Evolutionary conservation across 2,888 invertebrate genomes (phyloP), one percentile per base, ranked within the genome.

Genomic region (Nemotelus nigrinus): DNA sequence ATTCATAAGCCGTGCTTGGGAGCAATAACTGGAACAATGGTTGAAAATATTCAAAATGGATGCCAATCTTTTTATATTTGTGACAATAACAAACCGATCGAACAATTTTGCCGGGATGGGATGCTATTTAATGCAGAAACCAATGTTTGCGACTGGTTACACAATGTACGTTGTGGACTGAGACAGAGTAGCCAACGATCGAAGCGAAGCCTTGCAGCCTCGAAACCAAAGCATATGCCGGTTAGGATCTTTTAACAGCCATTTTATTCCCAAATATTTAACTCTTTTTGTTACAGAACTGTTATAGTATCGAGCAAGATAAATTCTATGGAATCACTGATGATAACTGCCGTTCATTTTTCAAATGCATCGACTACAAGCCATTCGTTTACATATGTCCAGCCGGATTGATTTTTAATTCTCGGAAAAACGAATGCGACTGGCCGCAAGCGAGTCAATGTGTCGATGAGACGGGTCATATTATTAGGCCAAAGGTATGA

Each of bases 311-410:
- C 10, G 3, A 41, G n/a, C 53, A 55, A 43, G 39, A 60, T 41
- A 60, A 25, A 50, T 74, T 74, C 50, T 74, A 48, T 48, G 74
- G 74, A 10, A 60, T 60, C 48, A 39, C 48, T 0, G n/a, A 48
- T 2, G 58, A 44, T 0, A 48, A 78, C 39, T 81, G 81, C 60
- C 63, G 68, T 8, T 79, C 80, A 6, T 86, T 81, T 58, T 65
- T 78, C 6, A 80, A 80, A 25, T 81, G 81, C 45, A 64, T 79
- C 1, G 67, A 77, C 68, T 77, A 78, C 5, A 60, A 53, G 8
- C 78, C 79, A 0, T 72, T 75, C 47, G 63, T 57, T 1, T 10
- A 80, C 2, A 65, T 72, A 2, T 81, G 81, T 71, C 80, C 80
- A 41, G 7, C 44, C 7, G 78, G 79, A 39, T 63, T 76, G 8